phyloP scores from a whole-genome alignment of 2,797 vertebrate species.

The Micrastur ruficollis region DNA sequence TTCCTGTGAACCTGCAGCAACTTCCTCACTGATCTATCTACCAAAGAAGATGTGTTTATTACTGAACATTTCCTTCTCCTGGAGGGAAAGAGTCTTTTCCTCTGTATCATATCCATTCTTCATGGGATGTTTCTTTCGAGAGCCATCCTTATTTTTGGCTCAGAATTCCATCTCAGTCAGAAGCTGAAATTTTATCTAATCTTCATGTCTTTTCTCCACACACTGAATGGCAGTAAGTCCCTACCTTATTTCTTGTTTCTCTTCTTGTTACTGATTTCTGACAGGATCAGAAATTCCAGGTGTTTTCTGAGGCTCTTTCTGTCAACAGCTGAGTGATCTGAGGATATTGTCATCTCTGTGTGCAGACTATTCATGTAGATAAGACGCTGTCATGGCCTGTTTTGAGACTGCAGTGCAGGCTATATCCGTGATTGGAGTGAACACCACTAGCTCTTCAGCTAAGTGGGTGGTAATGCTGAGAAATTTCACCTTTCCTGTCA shows the following conservation, averaged over 20 bases:
- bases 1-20: background rate
- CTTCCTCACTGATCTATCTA: background rate
- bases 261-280: background rate
- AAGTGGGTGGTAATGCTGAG: background rate
- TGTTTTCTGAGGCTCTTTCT: background rate
- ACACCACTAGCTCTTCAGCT: background rate
- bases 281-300: background rate
- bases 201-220: background rate
- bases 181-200: background rate
- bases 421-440: background rate
- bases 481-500: background rate
- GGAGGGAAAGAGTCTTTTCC: background rate
- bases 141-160: background rate
- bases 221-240: background rate
- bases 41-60: background rate
- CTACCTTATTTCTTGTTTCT: background rate
- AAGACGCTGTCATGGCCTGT: background rate
- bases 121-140: background rate
- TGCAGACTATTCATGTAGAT: background rate
- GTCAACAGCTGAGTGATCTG: background rate
- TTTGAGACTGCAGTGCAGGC: background rate
- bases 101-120: background rate
- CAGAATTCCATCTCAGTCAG: background rate
- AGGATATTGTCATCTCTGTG: background rate
- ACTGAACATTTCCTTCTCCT: background rate